Conservation (phyloP, 2,888 invertebrate species). For the Temnothorax unifasciatus region DNA sequence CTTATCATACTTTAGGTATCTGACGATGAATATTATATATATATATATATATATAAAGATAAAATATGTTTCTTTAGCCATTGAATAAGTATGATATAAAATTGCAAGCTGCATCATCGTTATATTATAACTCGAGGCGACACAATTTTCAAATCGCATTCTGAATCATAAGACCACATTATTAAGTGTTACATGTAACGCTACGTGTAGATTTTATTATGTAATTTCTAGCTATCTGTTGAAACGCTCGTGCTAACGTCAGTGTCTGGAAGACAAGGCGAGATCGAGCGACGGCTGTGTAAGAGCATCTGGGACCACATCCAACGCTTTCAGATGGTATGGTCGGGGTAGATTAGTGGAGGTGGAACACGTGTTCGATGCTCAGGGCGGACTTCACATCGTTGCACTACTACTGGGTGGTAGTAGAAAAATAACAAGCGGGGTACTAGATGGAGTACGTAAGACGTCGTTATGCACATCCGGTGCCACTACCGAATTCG, state of each 20-base stretch:
- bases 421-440: conserved; percentile 83
- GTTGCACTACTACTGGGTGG: conserved; percentile 74
- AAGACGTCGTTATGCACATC: conserved; percentile 86
- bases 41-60: background rate
- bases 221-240: conserved; percentile 27
- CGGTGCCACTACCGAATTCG: conserved; percentile 79
- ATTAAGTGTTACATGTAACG: background rate
- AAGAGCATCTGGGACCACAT: conserved; percentile 84
- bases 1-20: background rate
- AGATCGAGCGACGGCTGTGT: conserved; percentile 79
- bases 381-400: conserved; percentile 72
- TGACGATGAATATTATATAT: background rate
- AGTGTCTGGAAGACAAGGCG: conserved; percentile 74
- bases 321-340: conserved; percentile 75
- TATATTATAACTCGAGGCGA: background rate
- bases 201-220: conserved; percentile 23
- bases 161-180: background rate
- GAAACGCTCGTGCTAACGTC: conserved; percentile 64
- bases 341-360: conserved; percentile 83
- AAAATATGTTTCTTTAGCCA: background rate
- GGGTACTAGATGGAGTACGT: conserved; percentile 82
- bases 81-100: background rate
- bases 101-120: background rate
- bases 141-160: background rate
- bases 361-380: conserved; percentile 86